A percentile compares a stretch with the other conserved stretches of the same genome.
phyloP scores from a whole-genome alignment of 2,113 vertebrate species.

The Lophotis ruficrista region DNA sequence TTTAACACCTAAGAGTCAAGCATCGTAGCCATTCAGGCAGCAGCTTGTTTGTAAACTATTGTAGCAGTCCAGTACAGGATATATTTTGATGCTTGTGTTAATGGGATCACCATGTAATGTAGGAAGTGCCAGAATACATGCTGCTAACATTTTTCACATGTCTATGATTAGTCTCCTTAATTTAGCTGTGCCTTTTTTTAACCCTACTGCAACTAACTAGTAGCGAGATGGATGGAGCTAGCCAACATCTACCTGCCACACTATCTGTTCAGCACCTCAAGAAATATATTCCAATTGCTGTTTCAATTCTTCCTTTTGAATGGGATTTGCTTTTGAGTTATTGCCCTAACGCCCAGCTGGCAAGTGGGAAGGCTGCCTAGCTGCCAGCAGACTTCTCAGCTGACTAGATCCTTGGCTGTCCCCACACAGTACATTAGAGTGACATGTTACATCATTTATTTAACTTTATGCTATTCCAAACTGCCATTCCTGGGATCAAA shows the following conservation, averaged over 20 bases:
- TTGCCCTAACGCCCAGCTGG: background rate
- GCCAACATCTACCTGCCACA: background rate
- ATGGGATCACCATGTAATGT: slow-evolving; percentile 1
- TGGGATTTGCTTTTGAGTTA: background rate
- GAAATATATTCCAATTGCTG: background rate
- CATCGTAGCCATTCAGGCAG: background rate
- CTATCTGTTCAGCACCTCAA: background rate
- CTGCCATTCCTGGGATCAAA: background rate
- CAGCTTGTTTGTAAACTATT: background rate
- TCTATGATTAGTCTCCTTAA: slow-evolving; percentile 10
- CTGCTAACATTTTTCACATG: slow-evolving; percentile 39
- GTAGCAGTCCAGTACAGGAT: background rate
- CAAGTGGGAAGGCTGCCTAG: background rate
- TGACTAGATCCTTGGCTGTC: background rate
- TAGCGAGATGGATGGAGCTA: background rate
- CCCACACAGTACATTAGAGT: background rate
- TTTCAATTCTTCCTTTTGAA: background rate
- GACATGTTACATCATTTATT: background rate
- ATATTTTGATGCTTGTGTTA: slow-evolving; percentile 10
- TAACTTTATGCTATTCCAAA: background rate
- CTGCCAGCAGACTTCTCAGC: background rate
- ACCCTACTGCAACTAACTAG: background rate
- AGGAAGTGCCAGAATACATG: slow-evolving; percentile 15
- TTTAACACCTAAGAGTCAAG: background rate
- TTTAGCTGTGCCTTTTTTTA: slow-evolving; percentile 43